These are phyloP conservation scores for Labeo rohita DNA, from an alignment of 2,113 vertebrate genomes.

Conservation along the genomic window DNA sequence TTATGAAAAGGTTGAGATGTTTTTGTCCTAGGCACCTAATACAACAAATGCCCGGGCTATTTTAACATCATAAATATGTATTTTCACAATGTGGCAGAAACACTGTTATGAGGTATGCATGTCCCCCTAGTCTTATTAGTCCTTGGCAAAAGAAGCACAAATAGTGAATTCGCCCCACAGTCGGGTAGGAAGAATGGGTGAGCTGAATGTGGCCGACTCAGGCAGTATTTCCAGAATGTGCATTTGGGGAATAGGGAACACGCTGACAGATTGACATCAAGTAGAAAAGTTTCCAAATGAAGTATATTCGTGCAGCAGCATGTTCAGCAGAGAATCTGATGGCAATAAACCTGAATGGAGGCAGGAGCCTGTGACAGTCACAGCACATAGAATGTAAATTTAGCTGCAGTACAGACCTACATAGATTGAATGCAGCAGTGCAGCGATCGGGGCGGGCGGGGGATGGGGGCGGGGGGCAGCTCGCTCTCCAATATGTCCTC, in stretches of 20 bases:
- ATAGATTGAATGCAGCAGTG: slow-evolving; percentile 39
- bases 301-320: neutral
- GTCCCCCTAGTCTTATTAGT: slow-evolving; percentile 2
- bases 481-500: slow-evolving; percentile 28
- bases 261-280: slow-evolving; percentile 35
- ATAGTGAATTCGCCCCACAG: neutral
- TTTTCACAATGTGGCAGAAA: neutral
- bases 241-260: slow-evolving; percentile 19
- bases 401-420: slow-evolving; percentile 41
- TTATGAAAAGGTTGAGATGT: neutral
- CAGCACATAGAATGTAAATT: slow-evolving; percentile 35
- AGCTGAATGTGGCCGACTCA: slow-evolving; percentile 6
- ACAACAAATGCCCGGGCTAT: neutral
- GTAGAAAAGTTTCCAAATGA: slow-evolving; percentile 39
- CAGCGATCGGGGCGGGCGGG: neutral
- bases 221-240: slow-evolving; percentile 31
- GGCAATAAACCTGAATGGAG: slow-evolving; percentile 35
- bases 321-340: slow-evolving; percentile 26
- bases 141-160: slow-evolving; percentile 7
- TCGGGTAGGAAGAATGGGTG: neutral
- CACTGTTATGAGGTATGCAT: neutral
- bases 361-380: slow-evolving; percentile 34
- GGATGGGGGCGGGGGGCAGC: neutral
- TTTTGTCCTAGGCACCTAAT: neutral
- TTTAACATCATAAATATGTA: slow-evolving; percentile 7